phyloP scores from a whole-genome alignment of 1,140 invertebrate species.

The fruit fly (Drosophila melanogaster) region DNA sequence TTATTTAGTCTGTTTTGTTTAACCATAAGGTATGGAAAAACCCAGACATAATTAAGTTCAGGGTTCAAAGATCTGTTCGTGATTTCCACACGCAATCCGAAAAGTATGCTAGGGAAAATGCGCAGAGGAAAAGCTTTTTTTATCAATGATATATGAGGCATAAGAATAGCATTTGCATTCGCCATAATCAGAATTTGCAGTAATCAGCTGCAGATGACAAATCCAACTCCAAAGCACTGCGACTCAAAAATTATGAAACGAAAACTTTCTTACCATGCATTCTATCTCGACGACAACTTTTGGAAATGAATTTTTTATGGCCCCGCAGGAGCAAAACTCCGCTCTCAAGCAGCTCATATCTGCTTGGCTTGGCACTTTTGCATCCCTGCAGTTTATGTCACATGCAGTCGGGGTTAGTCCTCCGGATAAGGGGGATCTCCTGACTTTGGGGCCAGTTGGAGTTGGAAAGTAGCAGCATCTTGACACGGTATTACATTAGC shows the following conservation, averaged over 20 bases:
- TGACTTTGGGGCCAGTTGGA: not conserved
- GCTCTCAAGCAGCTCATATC: conserved; percentile 19
- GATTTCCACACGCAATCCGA: conserved; percentile 39
- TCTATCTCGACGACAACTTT: conserved; percentile 41
- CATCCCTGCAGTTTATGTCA: conserved; percentile 59
- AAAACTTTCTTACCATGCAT: conserved; percentile 45
- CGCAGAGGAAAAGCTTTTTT: conserved; percentile 42
- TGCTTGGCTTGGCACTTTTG: conserved; percentile 49
- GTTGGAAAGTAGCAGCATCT: conserved; percentile 37
- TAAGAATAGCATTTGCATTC: conserved; percentile 20
- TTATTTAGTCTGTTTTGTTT: conserved; percentile 1
- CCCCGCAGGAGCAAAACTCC: conserved; percentile 20
- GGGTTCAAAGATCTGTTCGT: conserved; percentile 56
- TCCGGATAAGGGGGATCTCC: conserved; percentile 26
- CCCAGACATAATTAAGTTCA: conserved; percentile 39
- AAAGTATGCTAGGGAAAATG: conserved; percentile 36
- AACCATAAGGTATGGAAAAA: conserved; percentile 47
- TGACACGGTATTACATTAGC: conserved; percentile 34
- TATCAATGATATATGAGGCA: conserved; percentile 49
- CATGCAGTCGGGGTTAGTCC: conserved; percentile 21
- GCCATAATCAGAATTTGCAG: conserved; percentile 11
- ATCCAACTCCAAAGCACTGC: conserved; percentile 29
- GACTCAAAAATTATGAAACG: conserved; percentile 47
- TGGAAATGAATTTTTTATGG: conserved; percentile 71
- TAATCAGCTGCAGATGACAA: conserved; percentile 34